Base-by-base conservation (phyloP, 2,888 invertebrate species). In the Phrixothrix hirtus region DNA sequence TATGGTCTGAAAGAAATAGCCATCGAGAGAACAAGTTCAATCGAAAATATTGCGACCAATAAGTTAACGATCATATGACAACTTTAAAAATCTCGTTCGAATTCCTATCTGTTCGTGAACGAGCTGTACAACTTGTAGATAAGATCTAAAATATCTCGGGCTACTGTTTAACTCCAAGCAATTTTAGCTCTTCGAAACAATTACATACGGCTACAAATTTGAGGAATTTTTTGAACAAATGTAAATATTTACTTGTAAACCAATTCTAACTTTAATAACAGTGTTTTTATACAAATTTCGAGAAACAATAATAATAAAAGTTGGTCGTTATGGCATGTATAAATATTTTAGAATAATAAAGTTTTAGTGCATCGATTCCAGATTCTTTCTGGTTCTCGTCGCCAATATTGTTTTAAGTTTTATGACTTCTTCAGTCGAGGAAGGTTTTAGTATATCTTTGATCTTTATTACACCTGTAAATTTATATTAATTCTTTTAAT, bases 1-100 rank as follows among this genome's bases (percentile, higher is more conserved):
- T 64, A 64, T 61, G 63, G 62, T n/a, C n/a, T n/a, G n/a, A n/a
- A 3, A 11, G 2, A 31, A 13, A 31, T 31, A 10, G 10, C 4
- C 11, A 12, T 31, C 13, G 29, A 16, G 15, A 10, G 13, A 31
- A 4, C 11, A 11, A 7, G 13, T 31, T 13, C 31, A 13, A 31
- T 21, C 7, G 21, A 21, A 7, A 21, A 21, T 21, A 21, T 21
- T 7, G 3, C 21, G 21, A 21, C 21, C 21, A 21, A 21, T 21
- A 21, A 3, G 21, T 21, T 21, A 21, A 34, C 34, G 34, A 34
- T 34, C 16, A 15, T 34, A 34, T 34, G 34, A 34, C 37, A 25
- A 17, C 17, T 27, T 47, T 37, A 30, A 47, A 38, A 38, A 47
- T 47, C 21, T 38, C 32, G 46, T 47, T 47, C 38, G 31, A 47